Conservation (phyloP, 1,140 invertebrate species). For the Drosophila lini region DNA sequence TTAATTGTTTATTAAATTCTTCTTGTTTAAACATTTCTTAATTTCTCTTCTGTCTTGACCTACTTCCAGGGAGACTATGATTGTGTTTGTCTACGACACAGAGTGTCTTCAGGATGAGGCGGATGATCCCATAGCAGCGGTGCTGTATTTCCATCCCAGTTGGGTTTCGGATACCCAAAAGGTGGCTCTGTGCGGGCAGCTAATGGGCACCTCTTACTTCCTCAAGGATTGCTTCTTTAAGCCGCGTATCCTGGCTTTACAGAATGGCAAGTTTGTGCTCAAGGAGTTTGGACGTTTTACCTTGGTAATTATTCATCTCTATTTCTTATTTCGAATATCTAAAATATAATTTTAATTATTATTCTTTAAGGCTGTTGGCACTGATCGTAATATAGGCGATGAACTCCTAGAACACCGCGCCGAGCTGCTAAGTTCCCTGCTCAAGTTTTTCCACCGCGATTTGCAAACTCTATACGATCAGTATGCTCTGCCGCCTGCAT, state of each 20-base stretch:
- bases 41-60: not conserved
- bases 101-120: conserved; percentile 90
- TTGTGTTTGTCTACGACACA: conserved; percentile 95
- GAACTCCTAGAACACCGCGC: conserved; percentile 91
- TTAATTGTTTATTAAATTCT: not conserved
- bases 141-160: conserved; percentile 94
- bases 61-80: conserved; percentile 91
- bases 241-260: conserved; percentile 90
- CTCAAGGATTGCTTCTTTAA: conserved; percentile 89
- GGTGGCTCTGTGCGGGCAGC: conserved; percentile 91
- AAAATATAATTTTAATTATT: not conserved
- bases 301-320: conserved; percentile 85
- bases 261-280: conserved; percentile 93
- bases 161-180: conserved; percentile 93
- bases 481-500: conserved; percentile 83
- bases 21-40: not conserved
- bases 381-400: conserved; percentile 93
- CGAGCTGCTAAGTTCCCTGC: conserved; percentile 88
- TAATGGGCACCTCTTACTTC: conserved; percentile 93
- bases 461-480: conserved; percentile 88
- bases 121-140: conserved; percentile 93
- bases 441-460: conserved; percentile 92
- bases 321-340: too few species aligned
- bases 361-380: conserved; percentile 89
- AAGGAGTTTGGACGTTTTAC: conserved; percentile 91